Conservation (phyloP, 2,797 vertebrate species). For the Antrozous pallidus region DNA sequence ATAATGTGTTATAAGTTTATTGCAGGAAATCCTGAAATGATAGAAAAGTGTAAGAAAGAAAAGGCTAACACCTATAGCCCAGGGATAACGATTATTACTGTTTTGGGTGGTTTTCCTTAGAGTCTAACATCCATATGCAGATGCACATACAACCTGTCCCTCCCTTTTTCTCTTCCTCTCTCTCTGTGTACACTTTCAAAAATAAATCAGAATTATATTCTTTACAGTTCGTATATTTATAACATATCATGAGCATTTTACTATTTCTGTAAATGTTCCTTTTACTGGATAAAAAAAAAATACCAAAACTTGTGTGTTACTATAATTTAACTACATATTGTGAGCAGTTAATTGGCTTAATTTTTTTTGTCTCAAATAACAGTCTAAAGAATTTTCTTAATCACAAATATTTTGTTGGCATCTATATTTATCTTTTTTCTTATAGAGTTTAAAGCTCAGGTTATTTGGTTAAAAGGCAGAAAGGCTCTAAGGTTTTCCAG, state of each 20-base stretch:
- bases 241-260: background rate
- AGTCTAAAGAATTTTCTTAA: background rate
- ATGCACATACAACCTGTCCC: background rate
- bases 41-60: background rate
- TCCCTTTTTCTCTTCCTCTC: background rate
- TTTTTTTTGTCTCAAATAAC: slow-evolving; percentile 2
- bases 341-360: background rate
- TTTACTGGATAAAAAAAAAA: background rate
- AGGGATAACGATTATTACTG: background rate
- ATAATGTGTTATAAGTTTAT: background rate
- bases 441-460: background rate
- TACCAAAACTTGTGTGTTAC: background rate
- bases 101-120: background rate
- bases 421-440: background rate
- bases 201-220: background rate
- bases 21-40: background rate
- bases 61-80: background rate
- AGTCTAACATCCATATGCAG: background rate
- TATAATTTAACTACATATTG: background rate
- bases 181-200: background rate
- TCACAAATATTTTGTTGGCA: background rate
- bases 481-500: background rate
- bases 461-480: background rate
- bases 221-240: slow-evolving; percentile 6
- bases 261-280: background rate